phyloP scores from a whole-genome alignment of 1,140 invertebrate genomes.

The Drosophila kurseongensis region DNA sequence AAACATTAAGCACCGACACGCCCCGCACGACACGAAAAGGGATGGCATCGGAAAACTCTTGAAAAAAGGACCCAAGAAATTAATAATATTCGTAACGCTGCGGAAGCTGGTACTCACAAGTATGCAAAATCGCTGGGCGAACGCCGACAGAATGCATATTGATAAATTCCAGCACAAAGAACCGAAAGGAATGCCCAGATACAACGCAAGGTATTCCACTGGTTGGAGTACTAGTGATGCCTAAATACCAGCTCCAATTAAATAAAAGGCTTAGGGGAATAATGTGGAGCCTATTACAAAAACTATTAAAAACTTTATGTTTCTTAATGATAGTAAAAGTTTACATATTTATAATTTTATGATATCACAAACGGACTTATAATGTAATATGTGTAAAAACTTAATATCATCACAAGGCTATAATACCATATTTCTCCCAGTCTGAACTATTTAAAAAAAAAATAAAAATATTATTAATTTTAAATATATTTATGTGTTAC shows the following conservation, averaged over 20 bases:
- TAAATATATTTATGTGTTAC: too few relatives aligned
- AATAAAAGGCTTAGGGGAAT: neutral
- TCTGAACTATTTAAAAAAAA: too few relatives aligned
- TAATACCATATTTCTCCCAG: too few relatives aligned
- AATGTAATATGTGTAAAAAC: too few relatives aligned
- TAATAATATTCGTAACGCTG: slow-evolving; percentile 20
- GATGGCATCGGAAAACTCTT: slow-evolving; percentile 8
- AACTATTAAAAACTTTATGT: too few relatives aligned
- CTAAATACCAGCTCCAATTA: neutral
- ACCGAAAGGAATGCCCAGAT: slow-evolving; percentile 5
- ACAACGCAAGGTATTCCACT: slow-evolving; percentile 41
- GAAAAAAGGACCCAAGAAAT: slow-evolving; percentile 21
- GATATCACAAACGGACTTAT: too few relatives aligned
- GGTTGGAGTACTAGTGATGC: slow-evolving; percentile 8
- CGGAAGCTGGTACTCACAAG: slow-evolving; percentile 28
- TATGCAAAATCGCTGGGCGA: slow-evolving; percentile 59
- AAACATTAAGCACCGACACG: slow-evolving; percentile 44
- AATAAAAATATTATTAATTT: too few relatives aligned
- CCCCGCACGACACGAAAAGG: slow-evolving; percentile 28
- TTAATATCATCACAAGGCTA: too few relatives aligned
- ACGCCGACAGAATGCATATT: slow-evolving; percentile 61
- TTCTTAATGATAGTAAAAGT: too few relatives aligned
- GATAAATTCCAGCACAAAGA: slow-evolving; percentile 61
- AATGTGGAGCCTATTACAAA: neutral
- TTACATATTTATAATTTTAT: too few relatives aligned